phyloP scores from a whole-genome alignment of 2,888 invertebrate species.

The Malacosoma neustria region DNA sequence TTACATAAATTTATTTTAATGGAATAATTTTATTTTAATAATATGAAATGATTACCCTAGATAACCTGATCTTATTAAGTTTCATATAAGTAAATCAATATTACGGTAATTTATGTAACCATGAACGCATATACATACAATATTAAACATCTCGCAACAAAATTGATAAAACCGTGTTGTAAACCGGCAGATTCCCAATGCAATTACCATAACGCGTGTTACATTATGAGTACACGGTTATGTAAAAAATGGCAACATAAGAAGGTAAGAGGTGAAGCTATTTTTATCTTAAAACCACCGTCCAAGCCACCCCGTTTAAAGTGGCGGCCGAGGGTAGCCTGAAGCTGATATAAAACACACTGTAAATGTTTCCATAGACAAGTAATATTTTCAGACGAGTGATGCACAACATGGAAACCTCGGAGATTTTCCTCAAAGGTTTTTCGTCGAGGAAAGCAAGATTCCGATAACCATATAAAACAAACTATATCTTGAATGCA shows the following conservation, averaged over 20 bases:
- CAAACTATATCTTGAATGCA: too few relatives aligned
- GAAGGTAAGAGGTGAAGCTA: conserved; percentile 39
- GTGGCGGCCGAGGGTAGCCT: conserved; percentile 30
- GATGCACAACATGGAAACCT: too few relatives aligned
- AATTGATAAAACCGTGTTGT: neutral
- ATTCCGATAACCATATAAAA: too few relatives aligned
- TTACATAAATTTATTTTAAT: too few relatives aligned
- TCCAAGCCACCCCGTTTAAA: conserved; percentile 41
- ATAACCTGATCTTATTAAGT: too few relatives aligned
- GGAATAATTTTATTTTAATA: too few relatives aligned
- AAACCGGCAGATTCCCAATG: conserved; percentile 33
- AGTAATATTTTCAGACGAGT: too few relatives aligned
- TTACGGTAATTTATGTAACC: neutral
- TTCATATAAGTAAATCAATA: neutral
- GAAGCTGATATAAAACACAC: conserved; percentile 40
- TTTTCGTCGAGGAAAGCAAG: too few relatives aligned
- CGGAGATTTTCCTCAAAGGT: too few relatives aligned
- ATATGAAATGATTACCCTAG: too few relatives aligned
- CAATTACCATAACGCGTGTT: conserved; percentile 48
- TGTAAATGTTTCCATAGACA: conserved; percentile 27
- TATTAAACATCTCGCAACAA: neutral
- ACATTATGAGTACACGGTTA: conserved; percentile 31
- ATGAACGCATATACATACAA: conserved; percentile 3
- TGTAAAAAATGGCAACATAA: conserved; percentile 48
- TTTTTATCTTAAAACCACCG: conserved; percentile 33